Conservation (phyloP, 1,140 invertebrate genomes). For the Platyscapa corneri region DNA sequence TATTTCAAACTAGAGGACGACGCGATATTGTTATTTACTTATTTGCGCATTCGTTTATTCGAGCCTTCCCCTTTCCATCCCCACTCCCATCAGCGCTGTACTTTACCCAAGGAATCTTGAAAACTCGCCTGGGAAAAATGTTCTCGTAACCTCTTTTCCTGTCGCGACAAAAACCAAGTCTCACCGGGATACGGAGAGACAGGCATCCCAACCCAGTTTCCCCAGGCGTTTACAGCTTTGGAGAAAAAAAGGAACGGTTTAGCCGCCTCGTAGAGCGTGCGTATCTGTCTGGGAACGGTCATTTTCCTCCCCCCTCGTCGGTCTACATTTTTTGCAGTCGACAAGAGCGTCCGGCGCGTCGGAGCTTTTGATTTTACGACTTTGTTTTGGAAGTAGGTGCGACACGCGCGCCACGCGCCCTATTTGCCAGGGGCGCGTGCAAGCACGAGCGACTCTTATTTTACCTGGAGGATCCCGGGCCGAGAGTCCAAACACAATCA, state of each 20-base stretch:
- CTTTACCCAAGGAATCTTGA: too few relatives aligned
- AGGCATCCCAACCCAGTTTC: neutral
- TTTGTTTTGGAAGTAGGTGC: conserved; percentile 14
- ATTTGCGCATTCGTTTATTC: neutral
- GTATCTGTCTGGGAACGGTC: neutral
- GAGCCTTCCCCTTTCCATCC: neutral
- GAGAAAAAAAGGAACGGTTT: neutral
- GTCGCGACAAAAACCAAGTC: neutral
- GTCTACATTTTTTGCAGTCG: neutral
- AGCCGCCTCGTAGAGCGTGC: neutral
- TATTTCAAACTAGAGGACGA: neutral
- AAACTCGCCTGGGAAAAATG: neutral
- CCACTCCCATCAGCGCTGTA: too few relatives aligned
- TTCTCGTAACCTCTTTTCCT: neutral
- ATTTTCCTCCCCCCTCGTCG: neutral
- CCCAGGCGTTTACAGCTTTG: neutral
- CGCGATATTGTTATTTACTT: neutral
- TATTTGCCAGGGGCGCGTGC: neutral
- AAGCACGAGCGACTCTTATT: conserved; percentile 25
- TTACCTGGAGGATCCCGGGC: conserved; percentile 23
- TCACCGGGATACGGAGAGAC: neutral
- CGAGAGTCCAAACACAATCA: conserved; percentile 51
- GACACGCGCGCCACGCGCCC: conserved; percentile 53
- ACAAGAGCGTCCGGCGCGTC: neutral
- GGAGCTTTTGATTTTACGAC: conserved; percentile 39